Evolutionary conservation across 2,113 vertebrate genomes (phyloP), one percentile per base, ranked within the genome.

Genomic region (Oreochromis aureus): DNA sequence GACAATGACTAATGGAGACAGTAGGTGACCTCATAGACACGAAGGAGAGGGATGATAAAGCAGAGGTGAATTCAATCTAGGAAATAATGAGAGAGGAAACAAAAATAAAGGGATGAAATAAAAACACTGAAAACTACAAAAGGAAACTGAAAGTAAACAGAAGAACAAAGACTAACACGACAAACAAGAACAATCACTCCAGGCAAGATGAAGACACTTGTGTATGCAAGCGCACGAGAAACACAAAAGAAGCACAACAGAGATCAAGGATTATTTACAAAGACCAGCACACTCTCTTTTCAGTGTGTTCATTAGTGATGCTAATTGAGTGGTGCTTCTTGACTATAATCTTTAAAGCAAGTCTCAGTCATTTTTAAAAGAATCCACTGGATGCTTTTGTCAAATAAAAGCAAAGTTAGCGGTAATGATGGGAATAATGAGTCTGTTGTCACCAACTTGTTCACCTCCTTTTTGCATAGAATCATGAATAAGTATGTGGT

Each of bases 351-450:
- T 4, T 71, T 44, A 71, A 71, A 71, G 66, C 39, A 27, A 41
- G 12, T 71, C 7, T 44, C 27, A 24, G n/a, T 71, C 22, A 46
- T 71, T 44, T 71, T 4, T 16, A 2, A 44, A 44, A 71, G 66
- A 44, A 44, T 44, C n/a, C n/a, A 24, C 39, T 44, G 7, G 13
- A 44, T 44, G n/a, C 0, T 46, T 71, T 46, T 73, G 66, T 44
- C 12, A 71, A 24, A 44, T 24, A 44, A 71, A 71, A 71, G 39
- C 66, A 73, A 27, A 27, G 22, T 73, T 73, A 18, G 5, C 5
- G 0, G 8, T 46, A 46, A 13, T 46, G 69, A 73, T 73, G 41
- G 39, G 13, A 0, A 44, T 46, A 73, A 69, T 44, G 0, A 46
- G 63, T 24, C 63, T 10, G 36, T 66, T 11, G 4, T 69, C 11